Conservation (phyloP, 2,113 vertebrate species). For the Notarius quadriscutis region DNA sequence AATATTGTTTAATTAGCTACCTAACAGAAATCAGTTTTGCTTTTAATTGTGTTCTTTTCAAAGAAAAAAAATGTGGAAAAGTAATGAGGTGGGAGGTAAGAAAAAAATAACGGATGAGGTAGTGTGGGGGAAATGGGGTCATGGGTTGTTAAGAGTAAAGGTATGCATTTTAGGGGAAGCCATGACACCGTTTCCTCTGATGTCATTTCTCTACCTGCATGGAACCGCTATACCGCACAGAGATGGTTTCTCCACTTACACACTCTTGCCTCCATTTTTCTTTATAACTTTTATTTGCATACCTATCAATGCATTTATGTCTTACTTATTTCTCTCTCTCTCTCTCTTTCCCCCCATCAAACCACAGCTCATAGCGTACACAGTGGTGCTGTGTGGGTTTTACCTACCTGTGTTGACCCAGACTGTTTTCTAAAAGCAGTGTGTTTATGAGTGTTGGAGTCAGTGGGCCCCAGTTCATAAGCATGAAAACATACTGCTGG, state of each 20-base stretch:
- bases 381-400: slow-evolving; percentile 50
- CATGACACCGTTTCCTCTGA: slow-evolving; percentile 60
- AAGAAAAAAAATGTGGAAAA: neutral
- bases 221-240: slow-evolving; percentile 16
- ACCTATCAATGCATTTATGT: neutral
- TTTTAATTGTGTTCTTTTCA: neutral
- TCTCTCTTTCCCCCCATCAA: neutral
- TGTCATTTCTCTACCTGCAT: slow-evolving; percentile 49
- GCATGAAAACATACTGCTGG: slow-evolving; percentile 46
- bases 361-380: slow-evolving; percentile 20
- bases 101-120: no score
- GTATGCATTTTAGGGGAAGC: slow-evolving; percentile 18
- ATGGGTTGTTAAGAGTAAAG: neutral
- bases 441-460: slow-evolving; percentile 40
- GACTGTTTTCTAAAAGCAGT: slow-evolving; percentile 48
- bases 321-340: neutral
- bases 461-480: slow-evolving; percentile 42
- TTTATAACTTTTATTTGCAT: neutral
- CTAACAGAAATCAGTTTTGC: neutral
- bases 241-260: neutral
- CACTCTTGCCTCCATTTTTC: neutral
- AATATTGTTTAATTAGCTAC: neutral
- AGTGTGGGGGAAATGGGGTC: neutral
- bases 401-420: slow-evolving; percentile 37
- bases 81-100: neutral